These are phyloP conservation scores for Eucriotettix oculatus DNA, from an alignment of 2,888 invertebrate genomes.

Conservation along the genomic window DNA sequence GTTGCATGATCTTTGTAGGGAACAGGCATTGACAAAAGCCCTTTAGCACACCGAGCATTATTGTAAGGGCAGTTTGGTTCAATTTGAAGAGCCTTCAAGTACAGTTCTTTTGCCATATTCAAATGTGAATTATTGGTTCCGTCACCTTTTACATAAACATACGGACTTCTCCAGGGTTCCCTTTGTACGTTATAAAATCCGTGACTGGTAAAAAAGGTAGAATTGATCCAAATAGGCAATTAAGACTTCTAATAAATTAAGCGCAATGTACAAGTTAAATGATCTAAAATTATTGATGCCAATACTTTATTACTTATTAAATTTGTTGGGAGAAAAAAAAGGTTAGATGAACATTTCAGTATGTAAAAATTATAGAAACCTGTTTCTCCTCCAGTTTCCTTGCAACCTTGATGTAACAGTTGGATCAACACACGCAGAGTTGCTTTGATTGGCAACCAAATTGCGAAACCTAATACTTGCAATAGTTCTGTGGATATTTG, in stretches of 20 bases:
- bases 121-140: neutral
- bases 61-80: slow-evolving; percentile 9
- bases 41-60: slow-evolving; percentile 11
- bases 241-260: too few relatives aligned
- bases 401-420: neutral
- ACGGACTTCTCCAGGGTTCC: too few relatives aligned
- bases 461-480: neutral
- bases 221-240: too few relatives aligned
- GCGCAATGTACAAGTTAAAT: too few relatives aligned
- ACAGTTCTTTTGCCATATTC: neutral
- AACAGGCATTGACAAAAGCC: slow-evolving; percentile 5
- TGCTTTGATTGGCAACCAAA: neutral
- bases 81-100: slow-evolving; percentile 1
- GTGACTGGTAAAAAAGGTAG: too few relatives aligned
- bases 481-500: slow-evolving; percentile 3
- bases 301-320: too few relatives aligned
- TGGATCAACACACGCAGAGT: neutral
- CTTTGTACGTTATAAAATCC: too few relatives aligned
- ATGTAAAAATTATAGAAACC: too few relatives aligned
- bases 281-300: too few relatives aligned
- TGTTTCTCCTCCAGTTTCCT: neutral
- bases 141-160: too few relatives aligned
- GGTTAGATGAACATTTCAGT: too few relatives aligned
- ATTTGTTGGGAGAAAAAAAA: too few relatives aligned
- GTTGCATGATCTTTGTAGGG: slow-evolving; percentile 7